Percentiles rank a stretch among this genome's conserved stretches.
phyloP scores from a whole-genome alignment of 1,140 invertebrate genomes.

The Conopomorpha cramerella region DNA sequence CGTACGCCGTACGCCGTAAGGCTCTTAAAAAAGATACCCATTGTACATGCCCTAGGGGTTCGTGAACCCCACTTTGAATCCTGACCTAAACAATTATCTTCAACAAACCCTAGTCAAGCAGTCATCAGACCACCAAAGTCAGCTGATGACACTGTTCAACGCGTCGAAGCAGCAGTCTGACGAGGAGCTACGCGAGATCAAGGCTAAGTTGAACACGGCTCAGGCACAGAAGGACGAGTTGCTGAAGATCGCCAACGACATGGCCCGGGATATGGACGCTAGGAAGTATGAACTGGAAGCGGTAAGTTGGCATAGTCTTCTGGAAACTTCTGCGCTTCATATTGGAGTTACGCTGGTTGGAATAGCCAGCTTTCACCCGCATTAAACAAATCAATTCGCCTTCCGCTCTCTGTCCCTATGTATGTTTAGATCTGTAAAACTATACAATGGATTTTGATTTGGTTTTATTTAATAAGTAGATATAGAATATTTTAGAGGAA shows the following conservation, averaged over 20 bases:
- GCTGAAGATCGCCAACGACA: conserved; percentile 6
- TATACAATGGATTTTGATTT: not conserved
- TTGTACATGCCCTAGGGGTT: not conserved
- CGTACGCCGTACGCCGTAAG: no score
- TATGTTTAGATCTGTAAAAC: not conserved
- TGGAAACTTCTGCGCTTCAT: not conserved
- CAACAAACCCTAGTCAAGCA: conserved; percentile 11
- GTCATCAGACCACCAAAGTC: conserved; percentile 14
- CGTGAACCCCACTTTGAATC: not conserved
- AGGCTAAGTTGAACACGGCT: conserved; percentile 4
- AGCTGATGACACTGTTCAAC: conserved; percentile 14
- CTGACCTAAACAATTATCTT: not conserved
- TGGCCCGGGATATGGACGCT: conserved; percentile 11
- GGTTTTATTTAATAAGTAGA: not conserved
- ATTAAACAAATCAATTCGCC: no score
- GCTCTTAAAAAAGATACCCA: no score
- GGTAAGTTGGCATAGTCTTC: conserved; percentile 8
- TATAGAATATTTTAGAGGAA: not conserved
- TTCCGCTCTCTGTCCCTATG: no score
- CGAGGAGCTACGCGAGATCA: conserved; percentile 8
- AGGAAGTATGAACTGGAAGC: conserved; percentile 14
- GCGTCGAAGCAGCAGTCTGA: conserved; percentile 15
- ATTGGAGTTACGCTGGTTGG: not conserved
- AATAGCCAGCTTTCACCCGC: no score
- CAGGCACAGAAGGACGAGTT: conserved; percentile 10